Base-by-base conservation (phyloP, 2,888 invertebrate genomes). In the Spodoptera littoralis region DNA sequence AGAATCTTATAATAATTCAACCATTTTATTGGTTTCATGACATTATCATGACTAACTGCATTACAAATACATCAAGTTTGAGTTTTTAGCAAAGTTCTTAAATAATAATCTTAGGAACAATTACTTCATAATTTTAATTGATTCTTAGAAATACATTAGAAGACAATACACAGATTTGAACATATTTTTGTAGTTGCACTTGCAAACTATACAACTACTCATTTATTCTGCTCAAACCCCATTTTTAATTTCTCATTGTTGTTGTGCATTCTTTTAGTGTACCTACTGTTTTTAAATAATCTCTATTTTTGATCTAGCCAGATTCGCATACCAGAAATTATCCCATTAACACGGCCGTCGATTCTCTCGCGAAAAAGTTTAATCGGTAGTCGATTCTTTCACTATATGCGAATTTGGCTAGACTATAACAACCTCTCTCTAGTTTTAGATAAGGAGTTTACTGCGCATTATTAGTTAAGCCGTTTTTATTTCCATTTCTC, bases 181-280 rank as follows among this genome's bases (percentile, higher is more conserved):
- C 9, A 62, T 54, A 53, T 45, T 74, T 73, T 81, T 63, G 68
- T 80, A 76, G 69, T 57, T 70, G 80, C 82, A 82, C 82, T 82
- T 81, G 84, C 80, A 77, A 80, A 76, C 69, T 84, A 83, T 81
- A 87, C 88, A 80, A 91, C 36, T 36, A 92, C 94, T 94, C 94
- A 93, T 94, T 92, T 89, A 91, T 88, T 94, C 94, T 94, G 93
- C 92, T 91, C 88, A 88, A 91, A 92, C 93, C 94, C 92, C 93
- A 92, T 93, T 88, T 89, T 90, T 90, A 86, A 83, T 88, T 90
- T 88, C 76, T 88, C 88, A 88, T 88, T 87, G 80, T 88, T 87
- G 80, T 88, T 88, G 86, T 87, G 88, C 88, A 85, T 90, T 86
- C 60, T 84, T 54, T 81, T 82, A 80, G 72, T 79, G 66, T 81